Evolutionary conservation across 2,113 vertebrate species (phyloP), one percentile per base, ranked within the genome.

Genomic region (Anguilla rostrata): DNA sequence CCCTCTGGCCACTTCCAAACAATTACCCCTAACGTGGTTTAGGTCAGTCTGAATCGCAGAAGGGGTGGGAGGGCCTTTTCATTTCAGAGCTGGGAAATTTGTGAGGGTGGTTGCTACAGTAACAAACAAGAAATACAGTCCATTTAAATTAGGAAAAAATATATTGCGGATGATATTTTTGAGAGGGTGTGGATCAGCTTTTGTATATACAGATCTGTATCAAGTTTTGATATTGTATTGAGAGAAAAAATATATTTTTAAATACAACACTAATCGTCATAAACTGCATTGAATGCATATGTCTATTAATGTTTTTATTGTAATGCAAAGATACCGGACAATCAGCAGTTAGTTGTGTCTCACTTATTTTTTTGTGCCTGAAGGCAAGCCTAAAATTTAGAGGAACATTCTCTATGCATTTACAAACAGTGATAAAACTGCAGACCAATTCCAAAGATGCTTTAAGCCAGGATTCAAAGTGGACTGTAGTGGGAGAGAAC

Each of bases 101-200:
- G 84, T 57, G 84, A 40, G 46, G 81, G 75, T 49, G 39, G 88
- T 89, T 89, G 88, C 88, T 87, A 88, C 87, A 87, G 88, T 87
- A 87, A 89, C 90, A 29, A 80, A 85, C 40, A 29, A 11, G 12
- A 78, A 78, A 34, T 16, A 18, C 14, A 15, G 78, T 80, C 20
- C 12, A 79, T 79, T 79, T 79, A 29, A 26, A 29, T 79, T 40
- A 16, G 78, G 15, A 39, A 78, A n/a, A 78, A 78, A 39, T 15
- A 78, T 22, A 18, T 20, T 12, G 4, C 34, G 12, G 15, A 39
- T 15, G 34, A 15, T 40, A 39, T 79, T 79, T 79, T 15, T 39
- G 39, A 40, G 40, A 22, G 29, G n/a, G 39, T 29, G 16, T 5
- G 5, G 39, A 20, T 41, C 40, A 41, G 15, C 71, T 71, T 71